phyloP scores from a whole-genome alignment of 2,888 invertebrate genomes.

The Cordilura impudica region DNA sequence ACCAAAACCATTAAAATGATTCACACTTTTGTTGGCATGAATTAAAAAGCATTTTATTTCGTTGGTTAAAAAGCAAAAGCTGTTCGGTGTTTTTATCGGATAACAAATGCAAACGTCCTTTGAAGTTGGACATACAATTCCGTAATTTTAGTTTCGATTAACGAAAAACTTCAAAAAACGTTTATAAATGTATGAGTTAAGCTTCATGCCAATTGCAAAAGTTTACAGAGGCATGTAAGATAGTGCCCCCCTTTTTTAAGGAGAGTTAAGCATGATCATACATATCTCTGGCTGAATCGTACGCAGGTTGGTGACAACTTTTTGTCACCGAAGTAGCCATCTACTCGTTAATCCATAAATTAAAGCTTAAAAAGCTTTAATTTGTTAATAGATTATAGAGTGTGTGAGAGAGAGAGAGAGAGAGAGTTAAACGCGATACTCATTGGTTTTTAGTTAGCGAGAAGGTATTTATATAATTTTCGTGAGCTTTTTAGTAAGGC shows the following conservation, averaged over 20 bases:
- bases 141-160: neutral
- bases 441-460: constrained; percentile 53
- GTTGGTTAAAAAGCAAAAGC: constrained; percentile 4
- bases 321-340: constrained; percentile 38
- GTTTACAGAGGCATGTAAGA: constrained; percentile 76
- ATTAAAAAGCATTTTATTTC: constrained; percentile 25
- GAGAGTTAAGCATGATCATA: constrained; percentile 67
- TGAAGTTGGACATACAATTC: neutral
- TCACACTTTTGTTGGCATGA: constrained; percentile 68
- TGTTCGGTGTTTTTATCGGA: constrained; percentile 3
- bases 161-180: constrained; percentile 15
- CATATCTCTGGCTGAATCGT: constrained; percentile 75
- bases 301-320: constrained; percentile 38
- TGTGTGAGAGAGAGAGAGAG: neutral
- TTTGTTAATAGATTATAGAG: constrained; percentile 15
- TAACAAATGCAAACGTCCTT: constrained; percentile 46
- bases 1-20: constrained; percentile 78
- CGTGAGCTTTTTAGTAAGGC: constrained; percentile 43
- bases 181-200: constrained; percentile 59
- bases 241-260: constrained; percentile 55
- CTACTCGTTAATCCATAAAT: constrained; percentile 33
- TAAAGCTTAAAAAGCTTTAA: constrained; percentile 11
- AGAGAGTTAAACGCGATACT: constrained; percentile 40
- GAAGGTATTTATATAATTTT: constrained; percentile 43
- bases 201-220: constrained; percentile 67